Evolutionary conservation across 2,113 vertebrate genomes (phyloP), one percentile per base, ranked within the genome.

Genomic region (Rhabdornis inornatus): DNA sequence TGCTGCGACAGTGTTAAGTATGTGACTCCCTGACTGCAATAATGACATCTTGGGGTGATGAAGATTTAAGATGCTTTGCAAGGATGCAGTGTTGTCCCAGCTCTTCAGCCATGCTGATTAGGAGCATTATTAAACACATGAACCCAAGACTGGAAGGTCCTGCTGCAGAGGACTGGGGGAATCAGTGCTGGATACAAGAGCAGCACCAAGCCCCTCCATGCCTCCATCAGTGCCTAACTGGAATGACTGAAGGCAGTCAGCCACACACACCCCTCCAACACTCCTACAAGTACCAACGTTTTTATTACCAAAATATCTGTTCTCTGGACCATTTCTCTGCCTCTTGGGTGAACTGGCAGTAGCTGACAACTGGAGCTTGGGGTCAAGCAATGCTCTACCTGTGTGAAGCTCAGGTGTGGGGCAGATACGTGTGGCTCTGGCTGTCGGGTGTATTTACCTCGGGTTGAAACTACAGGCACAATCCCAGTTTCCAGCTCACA

Each of bases 21-120:
- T 50, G 92, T 96, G 94, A 95, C 65, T 60, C 92, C 63, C 21
- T 72, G 76, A 44, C 93, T 90, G 71, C 92, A 91, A 78, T 89
- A 96, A 97, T 92, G 95, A 83, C 97, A 94, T 93, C 92, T 95
- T 95, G 64, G 91, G 94, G 78, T 92, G 97, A 97, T 93, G 96
- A 87, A 96, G 93, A 97, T 94, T 96, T 93, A 95, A 97, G 96
- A 96, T 83, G 94, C 76, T 94, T 94, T 95, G 93, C 83, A 92
- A 97, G 97, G 96, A 97, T 94, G 94, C 93, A 91, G 53, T 55
- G 72, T 60, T 95, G 97, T 72, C 95, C 95, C 89, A 95, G 79
- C 68, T 87, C 90, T 71, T 75, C 74, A 96, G 95, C 21, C 23
- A 81, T 37, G 27, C 15, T 95, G 95, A 96, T 94, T 78, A 87